These are phyloP conservation scores for Lathronympha strigana DNA, from an alignment of 2,888 invertebrate genomes.

Conservation along the genomic window DNA sequence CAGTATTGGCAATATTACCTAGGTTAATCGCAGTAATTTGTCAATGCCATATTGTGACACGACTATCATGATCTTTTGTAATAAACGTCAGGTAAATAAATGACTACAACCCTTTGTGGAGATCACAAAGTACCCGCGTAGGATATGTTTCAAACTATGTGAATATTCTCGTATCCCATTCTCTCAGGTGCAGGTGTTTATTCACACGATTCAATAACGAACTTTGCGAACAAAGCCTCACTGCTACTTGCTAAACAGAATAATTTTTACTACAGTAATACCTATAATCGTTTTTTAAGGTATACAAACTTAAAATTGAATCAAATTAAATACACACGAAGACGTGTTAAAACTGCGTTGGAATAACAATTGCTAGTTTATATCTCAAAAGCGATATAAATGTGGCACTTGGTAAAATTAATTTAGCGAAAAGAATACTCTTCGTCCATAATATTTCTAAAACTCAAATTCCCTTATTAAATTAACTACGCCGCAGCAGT, in stretches of 20 bases:
- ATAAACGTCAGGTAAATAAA: slow-evolving; percentile 18
- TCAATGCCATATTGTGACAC: slow-evolving; percentile 4
- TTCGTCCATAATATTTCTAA: too few relatives aligned
- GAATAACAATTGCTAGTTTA: too few relatives aligned
- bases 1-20: not conserved
- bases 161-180: slow-evolving; percentile 15
- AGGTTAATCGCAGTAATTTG: slow-evolving; percentile 10
- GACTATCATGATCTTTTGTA: slow-evolving; percentile 14
- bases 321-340: too few relatives aligned
- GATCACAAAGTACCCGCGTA: not conserved
- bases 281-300: not conserved
- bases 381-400: too few relatives aligned
- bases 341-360: too few relatives aligned
- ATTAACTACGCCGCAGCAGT: not conserved
- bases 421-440: too few relatives aligned
- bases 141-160: slow-evolving; percentile 13
- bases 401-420: too few relatives aligned
- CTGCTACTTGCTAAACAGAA: slow-evolving; percentile 41
- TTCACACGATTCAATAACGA: slow-evolving; percentile 55
- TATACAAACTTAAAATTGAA: too few relatives aligned
- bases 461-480: too few relatives aligned
- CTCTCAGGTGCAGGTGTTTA: slow-evolving; percentile 37
- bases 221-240: slow-evolving; percentile 46
- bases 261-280: not conserved
- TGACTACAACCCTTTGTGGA: not conserved